Evolutionary conservation across 1,140 invertebrate genomes (phyloP).

Genomic region (Coenobita brevimanus): DNA sequence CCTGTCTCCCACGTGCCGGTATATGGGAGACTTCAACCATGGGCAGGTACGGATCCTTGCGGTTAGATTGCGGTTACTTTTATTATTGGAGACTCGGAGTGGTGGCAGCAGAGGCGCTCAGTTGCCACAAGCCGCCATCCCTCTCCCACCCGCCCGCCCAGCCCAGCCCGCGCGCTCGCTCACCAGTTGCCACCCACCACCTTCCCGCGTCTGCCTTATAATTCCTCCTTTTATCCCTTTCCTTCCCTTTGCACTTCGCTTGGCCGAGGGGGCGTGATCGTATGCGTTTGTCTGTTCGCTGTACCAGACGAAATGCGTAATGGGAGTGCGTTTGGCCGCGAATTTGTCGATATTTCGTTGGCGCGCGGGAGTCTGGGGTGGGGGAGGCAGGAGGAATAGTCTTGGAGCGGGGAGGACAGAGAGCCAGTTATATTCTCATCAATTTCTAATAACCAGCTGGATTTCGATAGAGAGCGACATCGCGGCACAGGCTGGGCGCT

Average conservation of each 20-base stretch:
- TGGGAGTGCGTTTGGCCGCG: too few relatives aligned
- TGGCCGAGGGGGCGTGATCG: slow-evolving; percentile 8
- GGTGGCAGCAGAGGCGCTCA: slow-evolving; percentile 53
- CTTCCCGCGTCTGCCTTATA: background rate
- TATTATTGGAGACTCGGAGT: slow-evolving; percentile 56
- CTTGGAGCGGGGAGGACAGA: too few relatives aligned
- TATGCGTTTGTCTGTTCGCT: too few relatives aligned
- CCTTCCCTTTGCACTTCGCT: background rate
- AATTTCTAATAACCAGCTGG: too few relatives aligned
- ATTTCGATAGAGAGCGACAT: too few relatives aligned
- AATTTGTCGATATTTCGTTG: too few relatives aligned
- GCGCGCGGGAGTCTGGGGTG: too few relatives aligned
- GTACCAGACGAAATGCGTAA: too few relatives aligned
- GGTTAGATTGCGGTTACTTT: slow-evolving; percentile 67
- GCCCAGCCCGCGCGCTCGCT: background rate
- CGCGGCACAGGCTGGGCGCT: too few relatives aligned
- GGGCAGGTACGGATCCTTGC: slow-evolving; percentile 50
- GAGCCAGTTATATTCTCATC: too few relatives aligned
- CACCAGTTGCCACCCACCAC: background rate
- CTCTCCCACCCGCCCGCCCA: background rate
- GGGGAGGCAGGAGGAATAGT: too few relatives aligned
- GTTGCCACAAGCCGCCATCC: slow-evolving; percentile 32
- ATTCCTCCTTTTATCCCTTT: background rate
- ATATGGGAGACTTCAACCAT: slow-evolving; percentile 56
- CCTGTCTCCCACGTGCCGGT: slow-evolving; percentile 39